A percentile compares a stretch with the other conserved stretches of the same genome.
Evolutionary conservation across 2,797 vertebrate genomes (phyloP).

Genomic region (Lagorchestes hirsutus): DNA sequence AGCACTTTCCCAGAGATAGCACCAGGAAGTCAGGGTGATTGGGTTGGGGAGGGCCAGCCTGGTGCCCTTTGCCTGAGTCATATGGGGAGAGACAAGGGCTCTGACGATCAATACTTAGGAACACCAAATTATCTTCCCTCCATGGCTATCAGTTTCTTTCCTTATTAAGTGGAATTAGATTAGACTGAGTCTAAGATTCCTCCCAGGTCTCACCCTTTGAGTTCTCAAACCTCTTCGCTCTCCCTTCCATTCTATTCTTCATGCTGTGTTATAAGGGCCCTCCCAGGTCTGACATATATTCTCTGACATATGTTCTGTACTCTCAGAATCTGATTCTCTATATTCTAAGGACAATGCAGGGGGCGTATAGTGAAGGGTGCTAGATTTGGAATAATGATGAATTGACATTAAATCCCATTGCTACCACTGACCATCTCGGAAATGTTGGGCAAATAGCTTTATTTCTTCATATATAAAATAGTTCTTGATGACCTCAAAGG

Average conservation of each 20-base stretch:
- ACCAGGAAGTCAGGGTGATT: not conserved
- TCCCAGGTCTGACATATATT: no score
- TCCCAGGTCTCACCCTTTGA: not conserved
- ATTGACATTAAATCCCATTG: no score
- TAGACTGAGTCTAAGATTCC: not conserved
- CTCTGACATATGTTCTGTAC: not conserved
- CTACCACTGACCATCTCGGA: no score
- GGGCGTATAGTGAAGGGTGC: no score
- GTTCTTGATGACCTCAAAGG: no score
- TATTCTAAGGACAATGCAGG: not conserved
- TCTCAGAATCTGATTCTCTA: not conserved
- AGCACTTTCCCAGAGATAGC: rapidly evolving
- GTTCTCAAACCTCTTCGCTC: not conserved
- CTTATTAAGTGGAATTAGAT: not conserved
- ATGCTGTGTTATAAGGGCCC: not conserved
- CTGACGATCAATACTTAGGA: not conserved
- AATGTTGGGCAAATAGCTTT: no score
- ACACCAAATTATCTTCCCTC: not conserved
- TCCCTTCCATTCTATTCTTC: not conserved
- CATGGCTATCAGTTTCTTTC: not conserved
- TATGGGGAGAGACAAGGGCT: not conserved
- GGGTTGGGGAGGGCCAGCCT: no score
- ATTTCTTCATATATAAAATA: no score
- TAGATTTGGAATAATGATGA: no score
- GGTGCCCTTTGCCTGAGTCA: not conserved